Percentiles rank a stretch among this genome's conserved stretches.
Evolutionary conservation across 2,113 vertebrate genomes (phyloP).

Genomic region (Capricornis sumatraensis): DNA sequence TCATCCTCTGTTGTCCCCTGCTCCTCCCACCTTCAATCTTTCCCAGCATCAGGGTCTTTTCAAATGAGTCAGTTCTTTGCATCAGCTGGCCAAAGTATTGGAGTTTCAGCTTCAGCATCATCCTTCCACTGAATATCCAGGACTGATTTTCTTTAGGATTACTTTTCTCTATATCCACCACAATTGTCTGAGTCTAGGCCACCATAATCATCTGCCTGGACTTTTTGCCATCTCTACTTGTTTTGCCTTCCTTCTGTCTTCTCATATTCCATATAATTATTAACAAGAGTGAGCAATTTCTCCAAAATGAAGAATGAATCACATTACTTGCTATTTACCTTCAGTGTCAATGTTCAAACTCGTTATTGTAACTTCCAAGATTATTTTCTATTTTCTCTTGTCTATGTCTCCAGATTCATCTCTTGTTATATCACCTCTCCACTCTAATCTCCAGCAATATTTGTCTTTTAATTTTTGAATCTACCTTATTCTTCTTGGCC

Average conservation of each 20-base stretch:
- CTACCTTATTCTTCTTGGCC: background rate
- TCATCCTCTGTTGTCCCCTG: background rate
- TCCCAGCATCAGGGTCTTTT: background rate
- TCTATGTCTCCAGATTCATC: background rate
- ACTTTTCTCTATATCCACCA: background rate
- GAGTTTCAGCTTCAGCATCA: background rate
- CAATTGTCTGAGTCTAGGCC: background rate
- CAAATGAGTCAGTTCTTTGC: background rate
- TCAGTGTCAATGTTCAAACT: background rate
- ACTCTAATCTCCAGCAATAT: background rate
- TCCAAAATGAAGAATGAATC: background rate
- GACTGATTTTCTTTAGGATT: background rate
- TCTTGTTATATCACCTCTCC: background rate
- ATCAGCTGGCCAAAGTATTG: background rate
- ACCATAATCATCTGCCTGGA: background rate
- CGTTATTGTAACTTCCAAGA: background rate
- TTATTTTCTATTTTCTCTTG: background rate
- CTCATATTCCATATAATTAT: background rate
- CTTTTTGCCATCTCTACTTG: background rate
- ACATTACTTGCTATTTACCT: background rate
- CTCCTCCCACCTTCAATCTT: background rate
- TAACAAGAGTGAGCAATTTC: background rate
- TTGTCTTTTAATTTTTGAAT: background rate
- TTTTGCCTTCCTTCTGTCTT: background rate
- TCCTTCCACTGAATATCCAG: background rate